phyloP scores from a whole-genome alignment of 2,113 vertebrate species.

The Scatophagus argus region DNA sequence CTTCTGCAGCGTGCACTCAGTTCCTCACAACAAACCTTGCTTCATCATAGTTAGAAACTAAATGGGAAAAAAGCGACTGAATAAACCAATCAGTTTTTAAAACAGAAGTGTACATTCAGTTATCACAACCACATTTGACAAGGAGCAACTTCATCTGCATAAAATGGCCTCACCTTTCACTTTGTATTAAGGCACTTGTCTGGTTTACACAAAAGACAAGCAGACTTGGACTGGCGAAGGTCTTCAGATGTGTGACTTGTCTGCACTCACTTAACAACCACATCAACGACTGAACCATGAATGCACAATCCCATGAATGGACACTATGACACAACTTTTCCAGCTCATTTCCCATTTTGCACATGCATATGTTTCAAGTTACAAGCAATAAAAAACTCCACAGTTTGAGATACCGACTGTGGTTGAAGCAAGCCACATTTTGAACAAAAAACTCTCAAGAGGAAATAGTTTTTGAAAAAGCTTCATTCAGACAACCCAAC shows the following conservation, averaged over 20 bases:
- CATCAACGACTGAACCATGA: constrained; percentile 42
- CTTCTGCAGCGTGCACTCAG: constrained; percentile 28
- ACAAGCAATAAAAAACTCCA: constrained; percentile 42
- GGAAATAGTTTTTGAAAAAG: constrained; percentile 25
- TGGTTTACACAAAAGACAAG: constrained; percentile 43
- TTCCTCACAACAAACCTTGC: constrained; percentile 18
- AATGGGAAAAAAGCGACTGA: constrained; percentile 41
- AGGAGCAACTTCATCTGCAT: constrained; percentile 50
- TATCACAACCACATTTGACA: constrained; percentile 52
- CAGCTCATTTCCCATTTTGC: constrained; percentile 55
- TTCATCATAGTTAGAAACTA: constrained; percentile 32
- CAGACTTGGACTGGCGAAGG: constrained; percentile 15
- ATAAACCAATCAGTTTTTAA: constrained; percentile 42
- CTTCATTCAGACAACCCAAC: constrained; percentile 32
- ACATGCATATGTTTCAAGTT: constrained; percentile 65
- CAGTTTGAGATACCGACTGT: constrained; percentile 32
- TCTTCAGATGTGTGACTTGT: constrained; percentile 48
- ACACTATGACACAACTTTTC: constrained; percentile 58
- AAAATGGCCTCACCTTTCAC: constrained; percentile 55
- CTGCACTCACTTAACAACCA: constrained; percentile 48
- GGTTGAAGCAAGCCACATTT: constrained; percentile 28
- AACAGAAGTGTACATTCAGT: constrained; percentile 37
- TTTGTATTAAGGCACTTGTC: constrained; percentile 34
- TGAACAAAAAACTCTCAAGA: constrained; percentile 15
- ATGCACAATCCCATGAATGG: constrained; percentile 40